These are phyloP conservation scores for Planococcus citri DNA, from an alignment of 1,140 invertebrate genomes.

Conservation along the genomic window DNA sequence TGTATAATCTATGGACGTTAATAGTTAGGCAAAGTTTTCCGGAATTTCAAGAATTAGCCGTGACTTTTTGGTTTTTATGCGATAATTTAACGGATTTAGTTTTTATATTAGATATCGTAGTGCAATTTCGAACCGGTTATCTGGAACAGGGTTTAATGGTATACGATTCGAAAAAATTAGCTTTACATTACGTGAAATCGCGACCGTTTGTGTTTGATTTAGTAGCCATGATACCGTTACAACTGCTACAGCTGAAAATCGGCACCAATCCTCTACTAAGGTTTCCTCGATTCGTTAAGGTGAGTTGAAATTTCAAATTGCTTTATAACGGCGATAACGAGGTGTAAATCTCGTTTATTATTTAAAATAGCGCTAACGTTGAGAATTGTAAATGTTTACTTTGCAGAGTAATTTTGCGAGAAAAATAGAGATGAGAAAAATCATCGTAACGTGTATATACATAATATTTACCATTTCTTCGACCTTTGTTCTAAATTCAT, in stretches of 20 bases:
- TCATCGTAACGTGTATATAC: too few species aligned
- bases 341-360: too few species aligned
- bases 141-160: constrained; percentile 64
- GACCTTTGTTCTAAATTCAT: too few species aligned
- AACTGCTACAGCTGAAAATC: constrained; percentile 68
- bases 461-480: too few species aligned
- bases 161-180: constrained; percentile 78
- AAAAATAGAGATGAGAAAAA: too few species aligned
- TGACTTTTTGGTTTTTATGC: constrained; percentile 61
- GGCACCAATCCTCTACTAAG: constrained; percentile 66
- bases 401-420: too few species aligned
- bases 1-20: constrained; percentile 91
- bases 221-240: constrained; percentile 66
- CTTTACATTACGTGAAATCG: constrained; percentile 75
- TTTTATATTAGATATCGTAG: constrained; percentile 72
- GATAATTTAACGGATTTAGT: constrained; percentile 75
- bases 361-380: too few species aligned
- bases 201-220: constrained; percentile 77
- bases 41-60: constrained; percentile 62
- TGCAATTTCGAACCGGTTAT: constrained; percentile 90
- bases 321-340: not conserved
- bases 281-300: constrained; percentile 71
- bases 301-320: constrained; percentile 29
- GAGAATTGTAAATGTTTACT: too few species aligned
- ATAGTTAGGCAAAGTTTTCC: constrained; percentile 90